Percentiles rank a stretch among this genome's conserved stretches.
Evolutionary conservation across 2,888 invertebrate genomes (phyloP).

Genomic region (Heteromurus nitidus): DNA sequence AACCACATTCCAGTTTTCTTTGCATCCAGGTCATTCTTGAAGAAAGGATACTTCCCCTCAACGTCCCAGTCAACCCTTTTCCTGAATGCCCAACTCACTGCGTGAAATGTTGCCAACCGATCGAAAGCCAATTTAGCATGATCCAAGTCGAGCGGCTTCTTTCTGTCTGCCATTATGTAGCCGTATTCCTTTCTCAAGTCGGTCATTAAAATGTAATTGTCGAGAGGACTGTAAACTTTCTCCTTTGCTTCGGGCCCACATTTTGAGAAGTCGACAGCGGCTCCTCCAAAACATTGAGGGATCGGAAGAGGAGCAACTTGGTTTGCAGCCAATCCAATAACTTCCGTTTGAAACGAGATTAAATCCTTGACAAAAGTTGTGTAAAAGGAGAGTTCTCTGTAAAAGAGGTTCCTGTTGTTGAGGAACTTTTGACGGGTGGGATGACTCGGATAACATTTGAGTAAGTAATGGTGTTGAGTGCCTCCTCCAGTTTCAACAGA

Average conservation of each 20-base stretch:
- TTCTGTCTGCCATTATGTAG: slow-evolving; percentile 67
- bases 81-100: slow-evolving; percentile 39
- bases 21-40: not conserved
- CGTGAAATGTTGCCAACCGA: slow-evolving; percentile 66
- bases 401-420: slow-evolving; percentile 62
- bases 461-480: slow-evolving; percentile 40
- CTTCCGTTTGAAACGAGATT: slow-evolving; percentile 49
- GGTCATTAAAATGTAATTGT: slow-evolving; percentile 42
- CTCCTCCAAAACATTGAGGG: slow-evolving; percentile 43
- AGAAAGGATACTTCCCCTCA: slow-evolving; percentile 6
- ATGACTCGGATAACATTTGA: slow-evolving; percentile 67
- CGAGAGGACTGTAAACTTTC: slow-evolving; percentile 42
- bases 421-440: slow-evolving; percentile 61
- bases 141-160: slow-evolving; percentile 58
- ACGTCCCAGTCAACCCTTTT: slow-evolving; percentile 28
- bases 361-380: slow-evolving; percentile 54
- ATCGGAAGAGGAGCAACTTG: slow-evolving; percentile 1
- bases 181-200: slow-evolving; percentile 47
- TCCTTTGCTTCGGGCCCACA: not conserved
- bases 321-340: slow-evolving; percentile 4
- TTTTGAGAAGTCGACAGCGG: slow-evolving; percentile 10
- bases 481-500: not conserved
- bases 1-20: slow-evolving; percentile 20
- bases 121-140: slow-evolving; percentile 65
- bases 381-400: slow-evolving; percentile 62